phyloP scores from a whole-genome alignment of 2,797 vertebrate species.

The Ataeniobius toweri region DNA sequence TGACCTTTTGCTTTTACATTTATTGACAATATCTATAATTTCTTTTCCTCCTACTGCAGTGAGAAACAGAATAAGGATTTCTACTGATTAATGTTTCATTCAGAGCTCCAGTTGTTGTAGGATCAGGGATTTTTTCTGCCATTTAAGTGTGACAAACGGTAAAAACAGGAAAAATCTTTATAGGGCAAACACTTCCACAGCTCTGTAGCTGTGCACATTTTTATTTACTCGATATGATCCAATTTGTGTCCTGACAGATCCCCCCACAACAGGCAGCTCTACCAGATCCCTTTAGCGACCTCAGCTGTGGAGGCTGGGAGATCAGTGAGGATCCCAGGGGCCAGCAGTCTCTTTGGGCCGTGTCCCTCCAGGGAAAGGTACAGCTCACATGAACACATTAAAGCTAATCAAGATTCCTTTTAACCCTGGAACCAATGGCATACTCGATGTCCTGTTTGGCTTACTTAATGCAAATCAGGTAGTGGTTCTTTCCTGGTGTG shows the following conservation, averaged over 20 bases:
- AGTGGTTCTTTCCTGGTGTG: not conserved
- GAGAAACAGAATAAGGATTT: too few relatives aligned
- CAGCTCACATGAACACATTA: not conserved
- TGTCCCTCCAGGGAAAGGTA: constrained; percentile 96
- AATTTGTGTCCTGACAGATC: constrained; percentile 79
- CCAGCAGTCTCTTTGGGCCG: constrained; percentile 91
- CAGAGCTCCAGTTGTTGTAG: too few relatives aligned
- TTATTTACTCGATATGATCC: not conserved
- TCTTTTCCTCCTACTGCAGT: too few relatives aligned
- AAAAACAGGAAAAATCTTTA: too few relatives aligned
- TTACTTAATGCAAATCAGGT: not conserved
- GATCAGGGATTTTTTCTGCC: too few relatives aligned
- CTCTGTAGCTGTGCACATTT: too few relatives aligned
- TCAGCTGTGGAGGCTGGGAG: constrained; percentile 94
- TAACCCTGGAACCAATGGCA: not conserved
- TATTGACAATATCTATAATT: too few relatives aligned
- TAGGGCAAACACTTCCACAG: too few relatives aligned
- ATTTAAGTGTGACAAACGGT: too few relatives aligned
- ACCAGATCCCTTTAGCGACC: constrained; percentile 94
- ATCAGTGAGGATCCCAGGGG: constrained; percentile 90
- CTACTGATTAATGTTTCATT: too few relatives aligned
- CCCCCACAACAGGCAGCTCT: constrained; percentile 80
- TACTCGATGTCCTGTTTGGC: not conserved
- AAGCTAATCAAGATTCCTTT: not conserved
- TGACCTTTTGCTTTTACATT: too few relatives aligned